These are phyloP conservation scores for Rhinoraja longicauda DNA, from an alignment of 2,797 vertebrate genomes.

Conservation along the genomic window DNA sequence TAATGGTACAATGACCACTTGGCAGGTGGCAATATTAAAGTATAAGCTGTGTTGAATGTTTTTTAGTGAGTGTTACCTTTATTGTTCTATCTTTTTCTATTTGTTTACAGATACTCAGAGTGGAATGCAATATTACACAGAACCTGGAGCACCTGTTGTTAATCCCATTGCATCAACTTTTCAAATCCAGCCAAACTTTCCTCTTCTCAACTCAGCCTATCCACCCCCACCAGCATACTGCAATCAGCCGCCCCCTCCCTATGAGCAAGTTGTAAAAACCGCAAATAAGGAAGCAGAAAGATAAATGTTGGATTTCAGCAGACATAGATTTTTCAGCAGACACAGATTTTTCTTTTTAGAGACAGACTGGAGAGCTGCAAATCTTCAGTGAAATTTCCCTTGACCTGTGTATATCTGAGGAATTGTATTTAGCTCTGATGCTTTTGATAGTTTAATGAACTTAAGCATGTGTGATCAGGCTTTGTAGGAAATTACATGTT, in stretches of 20 bases:
- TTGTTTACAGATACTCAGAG: conserved; percentile 70
- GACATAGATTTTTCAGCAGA: background rate
- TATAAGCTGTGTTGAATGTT: background rate
- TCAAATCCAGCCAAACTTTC: conserved; percentile 64
- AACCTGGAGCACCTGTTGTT: conserved; percentile 65
- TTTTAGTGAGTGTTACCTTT: conserved; percentile 15
- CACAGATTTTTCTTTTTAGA: background rate
- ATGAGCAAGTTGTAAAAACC: conserved; percentile 84
- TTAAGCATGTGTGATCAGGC: background rate
- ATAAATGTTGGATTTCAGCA: background rate
- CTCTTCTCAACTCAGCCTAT: conserved; percentile 72
- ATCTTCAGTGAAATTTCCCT: background rate
- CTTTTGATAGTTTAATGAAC: conserved; percentile 6
- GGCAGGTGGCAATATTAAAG: background rate
- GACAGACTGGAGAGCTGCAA: background rate
- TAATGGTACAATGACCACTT: background rate
- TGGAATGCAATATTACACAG: conserved; percentile 74
- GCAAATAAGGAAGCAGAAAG: conserved; percentile 58
- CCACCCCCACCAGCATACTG: conserved; percentile 89
- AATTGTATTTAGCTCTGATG: conserved; percentile 23
- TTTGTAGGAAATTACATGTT: background rate
- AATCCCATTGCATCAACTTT: conserved; percentile 67
- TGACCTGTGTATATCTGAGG: background rate
- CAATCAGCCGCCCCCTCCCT: conserved; percentile 87
- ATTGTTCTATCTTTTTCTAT: background rate